Evolutionary conservation across 2,113 vertebrate species (phyloP).

Genomic region (Lagopus leucura): DNA sequence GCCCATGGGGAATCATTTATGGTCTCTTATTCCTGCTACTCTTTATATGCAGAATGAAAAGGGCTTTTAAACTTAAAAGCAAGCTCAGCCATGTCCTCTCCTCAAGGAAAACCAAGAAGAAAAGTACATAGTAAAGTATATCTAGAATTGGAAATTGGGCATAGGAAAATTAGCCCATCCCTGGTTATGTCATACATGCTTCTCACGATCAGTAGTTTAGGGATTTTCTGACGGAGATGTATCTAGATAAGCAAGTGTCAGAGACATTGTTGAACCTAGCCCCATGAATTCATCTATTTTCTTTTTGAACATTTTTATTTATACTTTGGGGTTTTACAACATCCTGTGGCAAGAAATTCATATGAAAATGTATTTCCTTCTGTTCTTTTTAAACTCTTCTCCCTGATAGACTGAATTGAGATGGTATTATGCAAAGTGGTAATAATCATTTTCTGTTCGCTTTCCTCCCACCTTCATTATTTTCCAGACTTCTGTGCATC

Average conservation of each 20-base stretch:
- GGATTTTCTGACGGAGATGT: not conserved
- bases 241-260: not conserved
- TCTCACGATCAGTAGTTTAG: not conserved
- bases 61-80: slow-evolving; percentile 28
- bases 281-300: not conserved
- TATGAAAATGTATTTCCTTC: slow-evolving; percentile 15
- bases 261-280: not conserved
- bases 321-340: not conserved
- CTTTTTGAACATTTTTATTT: not conserved
- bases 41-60: not conserved
- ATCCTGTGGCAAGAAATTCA: not conserved
- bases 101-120: slow-evolving; percentile 9
- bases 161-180: not conserved
- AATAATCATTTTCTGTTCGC: not conserved
- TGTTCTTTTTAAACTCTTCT: not conserved
- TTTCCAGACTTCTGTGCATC: not conserved
- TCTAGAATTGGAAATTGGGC: not conserved
- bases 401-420: not conserved
- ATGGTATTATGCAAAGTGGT: not conserved
- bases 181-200: not conserved
- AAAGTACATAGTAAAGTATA: not conserved
- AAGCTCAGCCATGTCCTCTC: not conserved
- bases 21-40: not conserved
- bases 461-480: slow-evolving; percentile 9
- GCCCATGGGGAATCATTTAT: not conserved